Evolutionary conservation across 2,113 vertebrate genomes (phyloP).

Genomic region (Mohoua ochrocephala): DNA sequence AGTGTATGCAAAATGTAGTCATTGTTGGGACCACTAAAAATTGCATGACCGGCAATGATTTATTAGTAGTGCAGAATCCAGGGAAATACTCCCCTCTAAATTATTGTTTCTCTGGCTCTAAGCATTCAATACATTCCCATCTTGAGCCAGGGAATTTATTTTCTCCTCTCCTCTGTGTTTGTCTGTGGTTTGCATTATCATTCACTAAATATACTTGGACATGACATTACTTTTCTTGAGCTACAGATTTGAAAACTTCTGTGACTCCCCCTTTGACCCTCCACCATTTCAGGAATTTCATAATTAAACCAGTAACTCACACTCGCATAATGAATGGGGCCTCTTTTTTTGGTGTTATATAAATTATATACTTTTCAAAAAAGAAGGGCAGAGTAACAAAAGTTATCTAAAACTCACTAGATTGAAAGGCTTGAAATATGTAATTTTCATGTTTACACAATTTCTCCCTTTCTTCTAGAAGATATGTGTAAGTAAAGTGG

Average conservation of each 20-base stretch:
- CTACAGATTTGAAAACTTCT: not conserved
- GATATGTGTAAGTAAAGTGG: not conserved
- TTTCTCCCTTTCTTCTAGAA: not conserved
- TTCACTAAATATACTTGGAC: conserved; percentile 35
- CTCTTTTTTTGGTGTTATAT: not conserved
- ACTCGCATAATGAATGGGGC: not conserved
- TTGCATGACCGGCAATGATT: conserved; percentile 30
- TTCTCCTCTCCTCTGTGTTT: conserved; percentile 34
- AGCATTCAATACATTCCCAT: conserved; percentile 39
- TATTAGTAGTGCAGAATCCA: conserved; percentile 54
- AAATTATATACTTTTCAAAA: not conserved
- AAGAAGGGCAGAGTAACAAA: not conserved
- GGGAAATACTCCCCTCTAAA: conserved; percentile 47
- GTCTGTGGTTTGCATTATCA: conserved; percentile 35
- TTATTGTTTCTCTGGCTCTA: conserved; percentile 48
- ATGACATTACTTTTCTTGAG: not conserved
- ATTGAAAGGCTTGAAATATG: not conserved
- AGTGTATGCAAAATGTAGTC: not conserved
- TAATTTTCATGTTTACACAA: not conserved
- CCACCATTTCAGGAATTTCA: not conserved
- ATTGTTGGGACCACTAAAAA: conserved; percentile 35
- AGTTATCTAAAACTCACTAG: not conserved
- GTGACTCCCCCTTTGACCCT: not conserved
- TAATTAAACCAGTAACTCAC: not conserved
- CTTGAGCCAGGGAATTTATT: conserved; percentile 39